A percentile compares a stretch with the other conserved stretches of the same genome.
Evolutionary conservation across 2,113 vertebrate species (phyloP).

Genomic region (Talpa occidentalis): DNA sequence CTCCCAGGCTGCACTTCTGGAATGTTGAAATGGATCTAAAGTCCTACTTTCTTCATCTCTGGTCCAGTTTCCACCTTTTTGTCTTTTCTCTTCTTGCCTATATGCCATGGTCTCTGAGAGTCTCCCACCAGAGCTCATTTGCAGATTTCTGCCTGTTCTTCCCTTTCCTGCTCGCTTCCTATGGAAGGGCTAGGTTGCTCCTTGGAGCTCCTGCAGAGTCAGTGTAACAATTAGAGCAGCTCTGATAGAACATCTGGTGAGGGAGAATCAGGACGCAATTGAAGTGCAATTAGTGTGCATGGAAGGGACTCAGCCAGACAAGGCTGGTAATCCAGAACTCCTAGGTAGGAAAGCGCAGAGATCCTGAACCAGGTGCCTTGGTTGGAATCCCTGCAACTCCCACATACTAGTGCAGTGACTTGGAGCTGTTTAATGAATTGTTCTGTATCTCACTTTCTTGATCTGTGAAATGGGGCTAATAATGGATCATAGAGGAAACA

Average conservation of each 20-base stretch:
- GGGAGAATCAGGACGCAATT: neutral
- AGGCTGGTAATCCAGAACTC: rapidly evolving
- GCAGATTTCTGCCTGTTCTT: neutral
- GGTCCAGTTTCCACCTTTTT: neutral
- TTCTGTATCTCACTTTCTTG: neutral
- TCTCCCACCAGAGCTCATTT: no score
- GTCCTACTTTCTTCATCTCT: neutral
- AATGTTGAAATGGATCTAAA: neutral
- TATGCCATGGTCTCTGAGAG: rapidly evolving
- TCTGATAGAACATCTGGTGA: neutral
- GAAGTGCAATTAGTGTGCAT: neutral
- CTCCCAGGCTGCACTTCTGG: neutral
- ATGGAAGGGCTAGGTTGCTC: neutral
- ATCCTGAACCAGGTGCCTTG: no score
- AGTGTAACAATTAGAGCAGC: neutral
- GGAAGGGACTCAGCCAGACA: neutral
- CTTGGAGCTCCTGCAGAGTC: neutral
- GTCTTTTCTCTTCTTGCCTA: neutral
- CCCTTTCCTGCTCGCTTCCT: neutral
- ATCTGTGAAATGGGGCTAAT: neutral
- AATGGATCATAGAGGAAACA: neutral
- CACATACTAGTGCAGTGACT: neutral
- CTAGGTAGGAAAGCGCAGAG: neutral
- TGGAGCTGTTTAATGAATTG: neutral
- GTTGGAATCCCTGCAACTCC: neutral